Evolutionary conservation across 1,140 invertebrate species (phyloP).

Genomic region (Archivesica marissinica): DNA sequence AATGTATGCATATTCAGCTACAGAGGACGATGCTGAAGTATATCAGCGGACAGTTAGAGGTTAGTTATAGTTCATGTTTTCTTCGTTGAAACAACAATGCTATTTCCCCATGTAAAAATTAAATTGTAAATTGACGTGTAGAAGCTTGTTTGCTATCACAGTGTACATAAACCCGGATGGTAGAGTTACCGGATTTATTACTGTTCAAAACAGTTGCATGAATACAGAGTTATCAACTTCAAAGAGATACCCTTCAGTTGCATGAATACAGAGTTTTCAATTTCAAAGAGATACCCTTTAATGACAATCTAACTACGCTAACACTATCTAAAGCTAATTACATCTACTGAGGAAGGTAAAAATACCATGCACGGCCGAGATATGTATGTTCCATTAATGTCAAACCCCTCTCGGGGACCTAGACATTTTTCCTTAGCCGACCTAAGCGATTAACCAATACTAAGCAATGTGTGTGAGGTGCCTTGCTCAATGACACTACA

Average conservation of each 20-base stretch:
- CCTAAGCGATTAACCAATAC: too few relatives aligned
- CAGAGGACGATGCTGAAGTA: slow-evolving; percentile 10
- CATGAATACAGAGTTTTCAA: not conserved
- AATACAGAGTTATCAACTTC: not conserved
- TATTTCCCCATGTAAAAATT: not conserved
- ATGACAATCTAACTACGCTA: not conserved
- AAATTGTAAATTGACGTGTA: not conserved
- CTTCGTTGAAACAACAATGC: not conserved
- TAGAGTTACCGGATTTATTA: not conserved
- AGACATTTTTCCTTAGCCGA: too few relatives aligned
- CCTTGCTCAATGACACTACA: too few relatives aligned
- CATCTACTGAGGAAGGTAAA: too few relatives aligned
- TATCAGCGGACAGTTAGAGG: slow-evolving; percentile 55
- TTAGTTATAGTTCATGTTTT: not conserved
- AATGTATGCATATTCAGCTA: slow-evolving; percentile 47
- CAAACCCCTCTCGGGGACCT: too few relatives aligned
- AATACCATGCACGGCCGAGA: too few relatives aligned
- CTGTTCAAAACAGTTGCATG: not conserved
- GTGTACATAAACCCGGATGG: not conserved
- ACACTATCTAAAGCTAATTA: not conserved
- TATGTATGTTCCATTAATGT: too few relatives aligned
- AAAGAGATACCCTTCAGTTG: not conserved
- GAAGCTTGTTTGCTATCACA: slow-evolving; percentile 8
- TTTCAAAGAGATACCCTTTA: not conserved
- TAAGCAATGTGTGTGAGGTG: too few relatives aligned